phyloP scores from a whole-genome alignment of 2,888 invertebrate species.

The Rotaria socialis region DNA sequence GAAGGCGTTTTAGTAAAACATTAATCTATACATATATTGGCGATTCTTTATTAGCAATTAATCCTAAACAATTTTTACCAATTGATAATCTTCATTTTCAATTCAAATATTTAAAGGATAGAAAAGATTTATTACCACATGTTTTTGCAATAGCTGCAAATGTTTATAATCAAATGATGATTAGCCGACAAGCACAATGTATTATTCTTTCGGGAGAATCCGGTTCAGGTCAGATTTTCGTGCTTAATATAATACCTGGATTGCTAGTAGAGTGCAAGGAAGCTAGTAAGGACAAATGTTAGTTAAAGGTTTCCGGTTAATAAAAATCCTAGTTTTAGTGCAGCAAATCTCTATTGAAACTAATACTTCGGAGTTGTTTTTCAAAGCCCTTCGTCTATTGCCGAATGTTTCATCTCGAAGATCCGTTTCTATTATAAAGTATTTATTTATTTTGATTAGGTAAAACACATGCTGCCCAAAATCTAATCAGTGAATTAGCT shows the following conservation, averaged over 20 bases:
- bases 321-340: too few species aligned
- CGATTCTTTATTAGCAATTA: slow-evolving; percentile 48
- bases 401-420: too few species aligned
- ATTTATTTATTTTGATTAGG: background rate
- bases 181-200: background rate
- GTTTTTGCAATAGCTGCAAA: slow-evolving; percentile 1
- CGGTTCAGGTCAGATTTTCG: background rate
- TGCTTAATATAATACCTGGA: too few species aligned
- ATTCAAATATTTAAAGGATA: slow-evolving; percentile 38
- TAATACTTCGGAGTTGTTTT: too few species aligned
- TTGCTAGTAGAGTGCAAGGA: too few species aligned
- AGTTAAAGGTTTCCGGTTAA: too few species aligned
- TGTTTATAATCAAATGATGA: slow-evolving; percentile 33
- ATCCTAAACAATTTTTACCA: slow-evolving; percentile 48
- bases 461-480: slow-evolving; percentile 32
- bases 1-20: slow-evolving; percentile 29
- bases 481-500: slow-evolving; percentile 15
- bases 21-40: slow-evolving; percentile 49
- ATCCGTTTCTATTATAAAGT: too few species aligned
- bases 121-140: slow-evolving; percentile 62
- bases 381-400: too few species aligned
- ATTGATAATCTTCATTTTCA: slow-evolving; percentile 4
- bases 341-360: too few species aligned
- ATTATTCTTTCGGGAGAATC: slow-evolving; percentile 19
- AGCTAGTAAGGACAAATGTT: too few species aligned